Base-by-base conservation (phyloP, 1,140 invertebrate genomes). In the Coelopa frigida region DNA sequence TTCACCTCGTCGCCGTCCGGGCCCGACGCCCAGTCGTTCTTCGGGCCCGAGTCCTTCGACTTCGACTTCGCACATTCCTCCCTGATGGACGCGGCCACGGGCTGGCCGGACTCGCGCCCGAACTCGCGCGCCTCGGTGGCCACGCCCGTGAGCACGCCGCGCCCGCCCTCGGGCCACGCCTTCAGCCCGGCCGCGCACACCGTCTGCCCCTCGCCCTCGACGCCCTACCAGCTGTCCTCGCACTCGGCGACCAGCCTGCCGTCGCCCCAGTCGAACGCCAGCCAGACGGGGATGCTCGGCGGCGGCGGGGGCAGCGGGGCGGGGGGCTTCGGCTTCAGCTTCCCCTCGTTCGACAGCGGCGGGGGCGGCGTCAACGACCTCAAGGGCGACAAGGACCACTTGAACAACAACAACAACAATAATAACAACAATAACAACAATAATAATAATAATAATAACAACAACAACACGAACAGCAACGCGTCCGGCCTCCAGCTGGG, bases 261-360 rank as follows among this genome's bases (percentile, higher is more conserved):
- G 7, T 69, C 66, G 43, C 67, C 67, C 21, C 64, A 68, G 38
- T 65, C 59, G 5, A 68, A 68, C 63, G 72, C 73, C 58, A 75
- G 72, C 68, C 62, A 63, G 20, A 54, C 61, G 15, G 54, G 35
- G 11, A 23, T 38, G 27, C 56, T 52, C 4, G 53, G 58, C 22
- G 14, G 23, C 3, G 49, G 49, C 5, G 52, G 27, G 6, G 7
- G 31, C 26, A 55, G 58, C 4, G 49, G 59, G 22, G 20, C 36
- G 0, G 39, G 39, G 24, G 36, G 11, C 10, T 65, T 60, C 36
- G 56, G 58, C 44, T 68, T 63, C 51, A 59, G 51, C 42, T 67
- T 57, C 36, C 58, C 53, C 18, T 45, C 52, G 31, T 68, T 60
- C 24, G 62, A 66, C n/a, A 52, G 33, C 11, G 31, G 37, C 21